Base-by-base conservation (phyloP, 2,113 vertebrate species). In the Sclerurus mexicanus region DNA sequence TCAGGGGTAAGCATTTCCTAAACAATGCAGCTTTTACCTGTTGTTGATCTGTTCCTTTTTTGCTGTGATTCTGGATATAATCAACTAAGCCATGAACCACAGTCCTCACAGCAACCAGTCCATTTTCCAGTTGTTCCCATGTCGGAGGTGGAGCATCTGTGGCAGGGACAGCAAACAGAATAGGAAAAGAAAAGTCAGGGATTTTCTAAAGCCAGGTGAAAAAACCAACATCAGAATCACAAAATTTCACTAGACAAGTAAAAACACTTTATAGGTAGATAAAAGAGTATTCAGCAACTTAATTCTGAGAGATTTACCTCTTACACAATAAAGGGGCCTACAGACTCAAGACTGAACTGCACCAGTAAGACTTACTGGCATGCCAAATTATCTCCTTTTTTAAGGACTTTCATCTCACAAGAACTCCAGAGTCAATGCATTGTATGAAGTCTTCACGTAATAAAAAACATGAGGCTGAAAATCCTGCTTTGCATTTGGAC, bases 11-110 rank as follows among this genome's bases (percentile, higher is more conserved):
- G 10, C 16, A 79, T 10, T 76, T 85, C 30, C 15, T 47, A 71
- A 71, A 64, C 20, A 4, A 24, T 53, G 52, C 37, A 64, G 17
- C 46, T 97, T 91, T 93, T 87, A 99, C 99, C 99, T 99, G 99
- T 89, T 99, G 99, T 81, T 99, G 99, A 95, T 99, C 99, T 27
- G 99, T 98, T 97, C 99, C 99, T 97, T 99, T 99, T 97, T 99
- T 99, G 98, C 99, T 99, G 95, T 99, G 99, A 97, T 99, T 99
- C 97, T 99, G 99, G 82, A 99, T 99, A 93, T 99, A 99, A 97
- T 99, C 99, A 91, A 99, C 99, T 84, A 99, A 97, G 15, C 99
- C 99, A 46, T 99, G 99, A 62, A 99, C 99, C 73, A 99, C 99
- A 9, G 99, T 99, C 92, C 99, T 99, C 78, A 99, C 99, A 69